A percentile compares a stretch with the other conserved stretches of the same genome.
These are phyloP conservation scores for Elgaria multicarinata DNA, from an alignment of 2,113 vertebrate genomes.

Conservation along the genomic window DNA sequence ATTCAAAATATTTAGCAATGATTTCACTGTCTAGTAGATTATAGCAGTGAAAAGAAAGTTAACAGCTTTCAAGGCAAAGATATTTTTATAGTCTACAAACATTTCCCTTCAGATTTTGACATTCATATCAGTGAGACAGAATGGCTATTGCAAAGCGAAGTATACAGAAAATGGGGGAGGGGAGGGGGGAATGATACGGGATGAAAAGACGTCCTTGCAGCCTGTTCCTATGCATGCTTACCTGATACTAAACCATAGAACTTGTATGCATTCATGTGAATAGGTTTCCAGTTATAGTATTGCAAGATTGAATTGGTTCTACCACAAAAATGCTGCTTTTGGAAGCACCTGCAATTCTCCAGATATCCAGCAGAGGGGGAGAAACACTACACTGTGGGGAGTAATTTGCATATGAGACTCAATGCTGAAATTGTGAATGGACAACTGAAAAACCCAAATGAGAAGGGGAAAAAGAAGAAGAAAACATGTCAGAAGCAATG, in stretches of 20 bases:
- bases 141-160: background rate
- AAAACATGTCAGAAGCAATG: constrained; percentile 27
- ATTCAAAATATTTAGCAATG: background rate
- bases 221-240: background rate
- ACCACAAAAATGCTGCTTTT: background rate
- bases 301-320: fast-evolving
- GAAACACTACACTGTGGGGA: constrained; percentile 46
- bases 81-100: background rate
- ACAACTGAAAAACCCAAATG: background rate
- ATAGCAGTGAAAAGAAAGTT: background rate
- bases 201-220: background rate
- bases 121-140: constrained; percentile 21
- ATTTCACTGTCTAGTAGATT: background rate
- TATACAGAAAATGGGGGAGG: background rate
- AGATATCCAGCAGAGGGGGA: constrained; percentile 76
- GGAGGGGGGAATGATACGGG: background rate
- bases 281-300: background rate
- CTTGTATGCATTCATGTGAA: background rate
- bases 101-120: background rate
- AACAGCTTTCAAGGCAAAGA: background rate
- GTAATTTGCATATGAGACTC: constrained; percentile 53
- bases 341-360: constrained; percentile 56
- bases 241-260: background rate
- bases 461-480: too few species aligned
- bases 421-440: background rate